Evolutionary conservation across 2,797 vertebrate genomes (phyloP), one percentile per base, ranked within the genome.

Genomic region (Choloepus didactylus): DNA sequence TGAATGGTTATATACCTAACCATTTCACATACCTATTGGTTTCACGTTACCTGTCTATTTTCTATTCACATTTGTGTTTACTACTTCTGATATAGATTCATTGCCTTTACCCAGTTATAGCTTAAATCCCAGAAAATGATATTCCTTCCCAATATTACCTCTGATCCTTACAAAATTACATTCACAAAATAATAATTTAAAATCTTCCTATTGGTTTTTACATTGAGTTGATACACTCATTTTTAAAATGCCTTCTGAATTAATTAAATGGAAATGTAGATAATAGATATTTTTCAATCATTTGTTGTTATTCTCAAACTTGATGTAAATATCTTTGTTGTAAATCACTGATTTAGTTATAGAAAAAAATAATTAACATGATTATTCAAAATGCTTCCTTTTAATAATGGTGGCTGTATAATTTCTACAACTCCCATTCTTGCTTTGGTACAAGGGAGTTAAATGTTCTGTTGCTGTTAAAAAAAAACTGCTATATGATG

Each of bases 161-260:
- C 59, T 59, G 2, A 35, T 29, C 9, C 11, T 51, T 83, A 44
- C 6, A 87, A 79, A 73, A 60, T 79, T 59, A 38, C 19, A 60
- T 73, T 83, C 19, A 83, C 18, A 70, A 93, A 69, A 73, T 29
- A 83, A 64, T 38, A 51, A 85, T 70, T 59, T 77, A 93, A 54
- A 76, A 35, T 60, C 41, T 73, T 79, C 23, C 15, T 60, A 70
- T 35, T 51, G 49, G 19, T 44, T 90, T 76, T 73, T 60, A 49
- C 0, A 51, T 46, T 80, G 46, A 84, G 51, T 67, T 94, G 27
- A 35, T 51, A 66, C 9, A 62, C 2, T 82, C 16, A 46, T 64
- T 87, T 75, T 44, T 19, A 75, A 76, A 85, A 46, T 46, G 6
- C 14, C 38, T 93, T 82, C 19, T 82, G 38, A 23, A 70, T 77